Conservation (phyloP, 2,797 vertebrate genomes). For the Neostethus bicornis region DNA sequence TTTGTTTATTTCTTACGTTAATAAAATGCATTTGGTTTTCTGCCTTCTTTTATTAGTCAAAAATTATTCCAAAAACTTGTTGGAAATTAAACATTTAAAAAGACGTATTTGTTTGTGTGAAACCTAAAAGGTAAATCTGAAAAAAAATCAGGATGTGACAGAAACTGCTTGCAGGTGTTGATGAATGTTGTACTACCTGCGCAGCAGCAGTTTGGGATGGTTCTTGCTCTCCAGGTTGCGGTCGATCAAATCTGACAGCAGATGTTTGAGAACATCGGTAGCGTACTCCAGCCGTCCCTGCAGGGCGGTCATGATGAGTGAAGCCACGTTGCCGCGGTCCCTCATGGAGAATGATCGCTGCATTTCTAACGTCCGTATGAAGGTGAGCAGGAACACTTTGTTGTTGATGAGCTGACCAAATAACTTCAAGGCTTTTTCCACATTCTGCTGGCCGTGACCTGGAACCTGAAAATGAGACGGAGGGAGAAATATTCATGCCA, state of each 20-base stretch:
- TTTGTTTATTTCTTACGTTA: no score
- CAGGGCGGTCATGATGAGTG: constrained; percentile 97
- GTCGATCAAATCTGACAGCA: constrained; percentile 95
- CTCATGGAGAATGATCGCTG: constrained; percentile 99
- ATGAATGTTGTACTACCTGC: constrained; percentile 80
- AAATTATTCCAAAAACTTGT: not conserved
- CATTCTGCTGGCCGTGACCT: constrained; percentile 92
- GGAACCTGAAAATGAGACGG: constrained; percentile 82
- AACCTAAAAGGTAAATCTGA: not conserved
- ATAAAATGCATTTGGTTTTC: not conserved
- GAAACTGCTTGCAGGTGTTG: not conserved
- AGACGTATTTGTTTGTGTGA: not conserved
- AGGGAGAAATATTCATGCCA: not conserved
- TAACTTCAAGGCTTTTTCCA: constrained; percentile 96
- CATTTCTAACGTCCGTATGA: constrained; percentile 94
- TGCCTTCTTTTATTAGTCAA: no score
- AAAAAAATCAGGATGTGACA: not conserved
- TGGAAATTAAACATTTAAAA: constrained; percentile 4
- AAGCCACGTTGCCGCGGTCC: constrained; percentile 96
- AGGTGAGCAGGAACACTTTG: constrained; percentile 96
- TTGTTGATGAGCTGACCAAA: constrained; percentile 99
- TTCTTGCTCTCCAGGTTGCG: constrained; percentile 99
- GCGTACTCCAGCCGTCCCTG: constrained; percentile 95
- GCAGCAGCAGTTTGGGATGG: constrained; percentile 95
- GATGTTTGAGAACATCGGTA: constrained; percentile 95